phyloP scores from a whole-genome alignment of 2,113 vertebrate genomes.

The Serinus canaria region DNA sequence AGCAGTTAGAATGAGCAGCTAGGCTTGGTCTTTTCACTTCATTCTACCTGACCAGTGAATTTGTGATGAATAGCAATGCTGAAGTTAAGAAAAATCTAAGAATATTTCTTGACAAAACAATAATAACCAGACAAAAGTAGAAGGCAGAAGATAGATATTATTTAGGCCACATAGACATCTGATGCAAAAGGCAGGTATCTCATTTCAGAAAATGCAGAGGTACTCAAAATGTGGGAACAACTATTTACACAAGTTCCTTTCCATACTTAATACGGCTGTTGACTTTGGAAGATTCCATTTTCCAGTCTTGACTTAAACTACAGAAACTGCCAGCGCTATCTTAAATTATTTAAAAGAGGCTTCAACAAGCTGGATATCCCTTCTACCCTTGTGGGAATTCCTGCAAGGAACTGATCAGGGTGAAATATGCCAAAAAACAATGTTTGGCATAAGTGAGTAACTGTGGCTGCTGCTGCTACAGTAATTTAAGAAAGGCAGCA shows the following conservation, averaged over 20 bases:
- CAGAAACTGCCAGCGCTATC: slow-evolving; percentile 9
- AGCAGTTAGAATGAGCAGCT: not conserved
- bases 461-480: not conserved
- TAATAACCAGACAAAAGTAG: not conserved
- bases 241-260: not conserved
- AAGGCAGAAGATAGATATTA: not conserved
- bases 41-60: not conserved
- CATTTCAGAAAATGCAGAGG: not conserved
- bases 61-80: not conserved
- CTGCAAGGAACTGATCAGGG: slow-evolving; percentile 31
- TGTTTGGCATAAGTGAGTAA: slow-evolving; percentile 16
- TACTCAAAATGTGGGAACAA: not conserved
- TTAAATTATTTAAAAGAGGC: slow-evolving; percentile 26
- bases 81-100: not conserved
- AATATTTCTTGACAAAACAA: not conserved
- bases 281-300: slow-evolving; percentile 24
- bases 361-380: slow-evolving; percentile 52
- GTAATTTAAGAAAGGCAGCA: slow-evolving; percentile 58
- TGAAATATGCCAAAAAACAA: slow-evolving; percentile 22
- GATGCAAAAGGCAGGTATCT: not conserved
- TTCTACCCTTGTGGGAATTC: slow-evolving; percentile 46
- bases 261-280: not conserved
- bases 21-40: not conserved
- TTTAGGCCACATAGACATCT: not conserved
- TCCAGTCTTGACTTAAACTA: not conserved